Evolutionary conservation across 2,113 vertebrate species (phyloP), one percentile per base, ranked within the genome.

Genomic region (Passer montanus): DNA sequence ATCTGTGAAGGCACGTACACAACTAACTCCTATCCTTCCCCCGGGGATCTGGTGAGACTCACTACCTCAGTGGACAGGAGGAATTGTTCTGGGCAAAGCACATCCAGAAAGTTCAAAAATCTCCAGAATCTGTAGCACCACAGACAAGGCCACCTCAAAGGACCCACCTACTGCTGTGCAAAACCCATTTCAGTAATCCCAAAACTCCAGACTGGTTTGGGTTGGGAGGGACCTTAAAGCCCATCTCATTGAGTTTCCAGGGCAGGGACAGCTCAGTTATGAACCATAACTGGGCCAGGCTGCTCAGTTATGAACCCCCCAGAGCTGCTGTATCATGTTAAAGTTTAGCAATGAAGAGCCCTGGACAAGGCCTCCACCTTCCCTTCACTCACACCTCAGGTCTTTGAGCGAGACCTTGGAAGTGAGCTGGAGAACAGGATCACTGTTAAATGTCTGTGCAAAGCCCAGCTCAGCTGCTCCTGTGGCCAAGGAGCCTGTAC

Each of bases 31-130:
- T 7, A 8, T 19, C 14, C 14, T 66, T 66, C 68, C 19, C 0
- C 9, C 56, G 56, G 13, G 9, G 4, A 6, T 3, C 28, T 55
- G 37, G 18, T 33, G 35, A 56, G 20, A 43, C 21, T 62, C 30
- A 8, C 8, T 77, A 66, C 74, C 59, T 58, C 69, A 50, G 35
- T 0, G 15, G 23, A 28, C 0, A 4, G 47, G 28, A 47, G 23
- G 16, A 79, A 50, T 37, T 30, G 3, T 39, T 67, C 22, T 22
- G 20, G 39, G 30, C 20, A 88, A 69, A 73, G 7, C 24, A 11
- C 0, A 0, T 19, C 17, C 82, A 47, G 22, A 59, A 83, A 75
- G 9, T 10, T 37, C 7, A 46, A 47, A 58, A 46, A 13, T 27
- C 73, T 60, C 44, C 39, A 4, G 62, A 68, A 82, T 23, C 50